Percentiles rank a stretch among this genome's conserved stretches.
Conservation (phyloP, 2,113 vertebrate genomes). For the Sula dactylatra region DNA sequence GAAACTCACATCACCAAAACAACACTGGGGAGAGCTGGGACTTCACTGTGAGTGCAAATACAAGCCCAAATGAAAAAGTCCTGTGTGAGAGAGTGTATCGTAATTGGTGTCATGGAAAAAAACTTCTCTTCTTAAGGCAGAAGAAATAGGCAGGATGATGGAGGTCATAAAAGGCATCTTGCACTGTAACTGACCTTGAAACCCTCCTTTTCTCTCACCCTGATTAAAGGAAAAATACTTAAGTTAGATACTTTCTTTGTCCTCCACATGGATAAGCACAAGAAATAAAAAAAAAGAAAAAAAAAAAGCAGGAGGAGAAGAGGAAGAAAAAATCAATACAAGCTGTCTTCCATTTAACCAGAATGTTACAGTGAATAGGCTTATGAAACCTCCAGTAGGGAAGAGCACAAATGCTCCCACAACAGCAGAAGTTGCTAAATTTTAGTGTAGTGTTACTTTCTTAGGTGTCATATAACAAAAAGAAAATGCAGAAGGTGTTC, state of each 20-base stretch:
- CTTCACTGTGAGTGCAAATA: slow-evolving; percentile 35
- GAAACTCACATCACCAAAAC: slow-evolving; percentile 23
- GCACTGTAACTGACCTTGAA: slow-evolving; percentile 59
- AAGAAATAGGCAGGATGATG: slow-evolving; percentile 49
- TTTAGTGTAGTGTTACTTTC: slow-evolving; percentile 37
- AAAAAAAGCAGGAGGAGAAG: not conserved
- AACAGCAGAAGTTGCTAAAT: slow-evolving; percentile 52
- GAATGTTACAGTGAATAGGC: slow-evolving; percentile 58
- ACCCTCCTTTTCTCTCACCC: slow-evolving; percentile 19
- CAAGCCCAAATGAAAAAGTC: slow-evolving; percentile 21
- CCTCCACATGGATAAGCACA: slow-evolving; percentile 42
- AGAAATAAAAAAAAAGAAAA: not conserved
- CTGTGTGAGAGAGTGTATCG: not conserved
- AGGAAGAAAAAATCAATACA: slow-evolving; percentile 49
- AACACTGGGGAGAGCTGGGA: not conserved
- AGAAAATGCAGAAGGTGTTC: slow-evolving; percentile 3
- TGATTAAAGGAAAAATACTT: slow-evolving; percentile 63
- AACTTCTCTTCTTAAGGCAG: slow-evolving; percentile 6
- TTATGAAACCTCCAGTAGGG: slow-evolving; percentile 55
- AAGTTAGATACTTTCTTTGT: slow-evolving; percentile 41
- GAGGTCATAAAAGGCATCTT: slow-evolving; percentile 56
- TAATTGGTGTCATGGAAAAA: slow-evolving; percentile 31
- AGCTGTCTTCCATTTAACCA: slow-evolving; percentile 60
- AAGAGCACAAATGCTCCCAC: slow-evolving; percentile 42
- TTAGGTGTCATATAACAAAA: slow-evolving; percentile 15